Percentiles rank a stretch among this genome's conserved stretches.
Evolutionary conservation across 2,888 invertebrate species (phyloP).

Genomic region (Adelognathus sp.): DNA sequence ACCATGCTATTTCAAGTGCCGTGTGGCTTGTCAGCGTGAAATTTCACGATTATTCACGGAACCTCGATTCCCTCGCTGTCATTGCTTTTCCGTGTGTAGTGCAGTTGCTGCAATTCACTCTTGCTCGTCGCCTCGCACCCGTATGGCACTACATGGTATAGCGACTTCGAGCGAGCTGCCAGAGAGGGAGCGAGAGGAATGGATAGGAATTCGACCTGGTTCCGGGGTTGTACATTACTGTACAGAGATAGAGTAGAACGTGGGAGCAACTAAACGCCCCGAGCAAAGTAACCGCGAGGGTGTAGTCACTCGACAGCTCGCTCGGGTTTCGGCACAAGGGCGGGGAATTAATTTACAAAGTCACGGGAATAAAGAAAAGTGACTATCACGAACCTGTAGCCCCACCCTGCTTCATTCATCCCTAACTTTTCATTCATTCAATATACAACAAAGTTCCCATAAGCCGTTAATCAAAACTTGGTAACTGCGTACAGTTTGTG

Average conservation of each 20-base stretch:
- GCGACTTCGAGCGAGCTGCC: background rate
- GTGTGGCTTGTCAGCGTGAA: background rate
- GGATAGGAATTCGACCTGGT: background rate
- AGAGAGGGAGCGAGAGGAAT: background rate
- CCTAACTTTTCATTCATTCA: constrained; percentile 34
- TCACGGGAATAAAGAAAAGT: constrained; percentile 32
- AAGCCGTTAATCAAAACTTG: constrained; percentile 38
- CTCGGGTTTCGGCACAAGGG: constrained; percentile 41
- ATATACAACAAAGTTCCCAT: constrained; percentile 39
- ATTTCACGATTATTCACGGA: constrained; percentile 9
- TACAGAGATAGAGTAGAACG: background rate
- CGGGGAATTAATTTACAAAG: constrained; percentile 52
- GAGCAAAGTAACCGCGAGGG: constrained; percentile 43
- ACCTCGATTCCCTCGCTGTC: background rate
- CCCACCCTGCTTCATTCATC: background rate
- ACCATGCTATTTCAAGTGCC: background rate
- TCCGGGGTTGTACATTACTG: background rate
- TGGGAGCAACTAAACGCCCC: constrained; percentile 30
- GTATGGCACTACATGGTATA: background rate
- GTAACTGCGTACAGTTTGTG: background rate
- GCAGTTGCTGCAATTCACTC: background rate
- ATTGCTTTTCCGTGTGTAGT: background rate
- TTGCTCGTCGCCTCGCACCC: background rate
- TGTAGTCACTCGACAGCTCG: constrained; percentile 38
- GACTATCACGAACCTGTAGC: constrained; percentile 12